Conservation (phyloP, 2,113 vertebrate species). For the Kryptolebias marmoratus region DNA sequence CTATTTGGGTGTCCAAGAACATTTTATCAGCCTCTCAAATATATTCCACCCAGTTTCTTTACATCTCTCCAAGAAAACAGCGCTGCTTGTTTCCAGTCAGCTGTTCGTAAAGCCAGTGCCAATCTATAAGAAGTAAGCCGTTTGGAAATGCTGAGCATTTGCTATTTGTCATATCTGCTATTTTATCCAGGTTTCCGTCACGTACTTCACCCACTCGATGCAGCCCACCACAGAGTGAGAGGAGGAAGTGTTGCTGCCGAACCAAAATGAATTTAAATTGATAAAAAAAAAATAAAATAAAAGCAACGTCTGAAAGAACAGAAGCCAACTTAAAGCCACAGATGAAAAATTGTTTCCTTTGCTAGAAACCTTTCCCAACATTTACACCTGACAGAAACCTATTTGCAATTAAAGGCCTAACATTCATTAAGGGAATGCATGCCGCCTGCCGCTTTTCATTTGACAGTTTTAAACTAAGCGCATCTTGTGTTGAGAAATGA, state of each 20-base stretch:
- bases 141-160: conserved; percentile 19
- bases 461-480: no score
- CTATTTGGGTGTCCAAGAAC: not conserved
- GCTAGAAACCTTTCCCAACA: not conserved
- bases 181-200: conserved; percentile 44
- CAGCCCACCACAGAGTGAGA: conserved; percentile 40
- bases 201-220: conserved; percentile 36
- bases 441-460: no score
- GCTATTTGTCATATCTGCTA: conserved; percentile 47
- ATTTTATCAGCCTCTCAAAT: not conserved
- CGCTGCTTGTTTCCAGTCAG: conserved; percentile 9
- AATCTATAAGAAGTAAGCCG: conserved; percentile 27
- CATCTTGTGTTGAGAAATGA: no score
- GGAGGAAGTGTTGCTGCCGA: conserved; percentile 44
- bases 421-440: no score
- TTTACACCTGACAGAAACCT: no score
- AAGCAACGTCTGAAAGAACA: not conserved
- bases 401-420: no score
- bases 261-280: conserved; percentile 40
- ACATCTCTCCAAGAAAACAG: conserved; percentile 10
- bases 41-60: conserved; percentile 15
- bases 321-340: conserved; percentile 10
- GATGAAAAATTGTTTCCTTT: not conserved
- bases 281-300: not conserved
- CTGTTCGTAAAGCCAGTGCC: conserved; percentile 9